Percentiles rank a stretch among this genome's conserved stretches.
phyloP scores from a whole-genome alignment of 2,113 vertebrate genomes.

The Plecturocebus donacophilus region DNA sequence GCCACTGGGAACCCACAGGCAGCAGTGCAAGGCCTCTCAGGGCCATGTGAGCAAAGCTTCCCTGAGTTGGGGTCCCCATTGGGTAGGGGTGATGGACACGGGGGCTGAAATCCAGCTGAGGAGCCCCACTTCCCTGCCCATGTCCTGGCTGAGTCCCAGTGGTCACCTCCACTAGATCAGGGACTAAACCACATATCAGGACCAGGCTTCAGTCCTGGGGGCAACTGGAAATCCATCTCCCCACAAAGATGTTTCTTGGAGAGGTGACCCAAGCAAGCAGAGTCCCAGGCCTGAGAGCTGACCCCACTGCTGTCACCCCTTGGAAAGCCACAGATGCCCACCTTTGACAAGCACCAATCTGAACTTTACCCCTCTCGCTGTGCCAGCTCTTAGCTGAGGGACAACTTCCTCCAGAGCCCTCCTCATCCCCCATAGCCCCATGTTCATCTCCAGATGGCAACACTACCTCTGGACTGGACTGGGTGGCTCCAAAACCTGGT shows the following conservation, averaged over 20 bases:
- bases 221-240: not conserved
- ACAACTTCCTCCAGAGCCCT: not conserved
- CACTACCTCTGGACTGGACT: not conserved
- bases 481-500: not conserved
- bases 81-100: not conserved
- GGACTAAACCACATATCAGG: not conserved
- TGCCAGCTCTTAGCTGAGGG: not conserved
- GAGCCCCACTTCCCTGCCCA: not conserved
- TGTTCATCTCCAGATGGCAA: fast-evolving
- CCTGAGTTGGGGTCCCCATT: not conserved
- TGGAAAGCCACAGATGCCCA: not conserved
- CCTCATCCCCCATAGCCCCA: fast-evolving
- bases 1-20: not conserved
- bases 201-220: not conserved
- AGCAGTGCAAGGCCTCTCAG: not conserved
- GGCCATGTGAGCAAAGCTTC: not conserved
- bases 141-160: not conserved
- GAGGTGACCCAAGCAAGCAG: not conserved
- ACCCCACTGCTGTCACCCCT: not conserved
- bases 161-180: not conserved
- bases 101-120: not conserved
- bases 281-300: too few species aligned
- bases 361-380: not conserved
- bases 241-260: not conserved
- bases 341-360: not conserved